Evolutionary conservation across 1,140 invertebrate genomes (phyloP), one percentile per base, ranked within the genome.

Genomic region (Aphaenogaster floridana): DNA sequence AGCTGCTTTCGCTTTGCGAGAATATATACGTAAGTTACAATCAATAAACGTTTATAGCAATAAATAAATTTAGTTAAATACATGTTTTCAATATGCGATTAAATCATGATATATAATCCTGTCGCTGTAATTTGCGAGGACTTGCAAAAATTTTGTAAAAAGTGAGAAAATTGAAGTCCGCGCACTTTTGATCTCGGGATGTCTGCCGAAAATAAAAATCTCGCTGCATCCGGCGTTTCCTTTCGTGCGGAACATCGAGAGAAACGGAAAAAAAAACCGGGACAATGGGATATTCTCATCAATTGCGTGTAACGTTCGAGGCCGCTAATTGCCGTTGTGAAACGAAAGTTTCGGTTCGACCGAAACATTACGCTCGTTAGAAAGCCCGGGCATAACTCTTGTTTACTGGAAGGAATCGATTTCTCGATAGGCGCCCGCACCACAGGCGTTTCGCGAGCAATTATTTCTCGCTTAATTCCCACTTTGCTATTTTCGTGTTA

Each of bases 371-470:
- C 28, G 80, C 48, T 45, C 28, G 61, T 54, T 89, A 87, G 88
- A 90, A 90, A 90, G 89, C 86, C 81, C 50, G 34, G 77, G 78
- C 86, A 92, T 87, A 91, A 81, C 80, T 89, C 68, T 71, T 86
- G 91, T 84, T 91, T 91, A 90, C 78, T 88, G 87, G 84, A 48
- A 89, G 85, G 81, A 91, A 93, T 94, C 91, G 93, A 93, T 94
- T 92, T 93, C 93, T 93, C 92, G 90, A 90, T 86, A 36, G 28
- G 45, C 59, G 63, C 36, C 87, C 48, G 77, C 68, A 88, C 88
- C 66, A 64, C 81, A 72, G 79, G 79, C 66, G 50, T 85, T 90
- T 93, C 90, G 88, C 88, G 85, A 92, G 89, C 90, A 92, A 92
- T 89, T 91, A 91, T 74, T 78, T 76, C n/a, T 69, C 36, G 36